Evolutionary conservation across 1,140 invertebrate species (phyloP).

Genomic region (Gryon sp.): DNA sequence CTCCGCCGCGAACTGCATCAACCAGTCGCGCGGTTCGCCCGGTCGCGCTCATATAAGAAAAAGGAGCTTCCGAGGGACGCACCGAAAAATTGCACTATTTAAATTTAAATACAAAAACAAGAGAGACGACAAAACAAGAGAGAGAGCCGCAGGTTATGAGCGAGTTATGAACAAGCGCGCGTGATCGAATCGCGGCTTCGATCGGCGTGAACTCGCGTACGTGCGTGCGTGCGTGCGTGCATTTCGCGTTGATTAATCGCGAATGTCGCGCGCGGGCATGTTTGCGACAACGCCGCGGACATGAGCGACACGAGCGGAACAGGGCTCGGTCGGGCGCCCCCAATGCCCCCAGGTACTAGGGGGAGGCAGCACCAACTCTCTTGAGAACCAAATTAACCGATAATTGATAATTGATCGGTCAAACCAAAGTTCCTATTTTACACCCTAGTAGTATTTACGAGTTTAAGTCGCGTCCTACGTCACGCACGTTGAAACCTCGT

Average conservation of each 20-base stretch:
- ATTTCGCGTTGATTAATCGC: too few relatives aligned
- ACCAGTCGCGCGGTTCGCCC: slow-evolving; percentile 78
- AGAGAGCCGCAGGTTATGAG: slow-evolving; percentile 13
- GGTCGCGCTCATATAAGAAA: slow-evolving; percentile 78
- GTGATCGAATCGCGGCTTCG: neutral
- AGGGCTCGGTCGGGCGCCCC: slow-evolving; percentile 24
- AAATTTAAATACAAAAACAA: too few relatives aligned
- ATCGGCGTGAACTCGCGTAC: neutral
- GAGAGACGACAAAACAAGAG: too few relatives aligned
- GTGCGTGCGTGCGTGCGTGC: too few relatives aligned
- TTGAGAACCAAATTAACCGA: slow-evolving; percentile 11
- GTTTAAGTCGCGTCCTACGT: neutral
- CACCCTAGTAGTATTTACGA: slow-evolving; percentile 65
- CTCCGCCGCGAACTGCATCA: slow-evolving; percentile 78
- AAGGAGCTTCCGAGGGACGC: slow-evolving; percentile 61
- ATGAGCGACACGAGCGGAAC: slow-evolving; percentile 36
- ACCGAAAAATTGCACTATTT: slow-evolving; percentile 9
- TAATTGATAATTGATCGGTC: slow-evolving; percentile 57
- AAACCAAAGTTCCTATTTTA: slow-evolving; percentile 80
- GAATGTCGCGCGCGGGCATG: slow-evolving; percentile 7
- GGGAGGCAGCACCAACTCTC: neutral
- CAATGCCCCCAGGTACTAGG: slow-evolving; percentile 26
- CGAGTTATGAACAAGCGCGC: too few relatives aligned
- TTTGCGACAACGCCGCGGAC: slow-evolving; percentile 1
- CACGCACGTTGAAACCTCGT: slow-evolving; percentile 67